phyloP scores from a whole-genome alignment of 2,797 vertebrate genomes.

The Streptopelia turtur region DNA sequence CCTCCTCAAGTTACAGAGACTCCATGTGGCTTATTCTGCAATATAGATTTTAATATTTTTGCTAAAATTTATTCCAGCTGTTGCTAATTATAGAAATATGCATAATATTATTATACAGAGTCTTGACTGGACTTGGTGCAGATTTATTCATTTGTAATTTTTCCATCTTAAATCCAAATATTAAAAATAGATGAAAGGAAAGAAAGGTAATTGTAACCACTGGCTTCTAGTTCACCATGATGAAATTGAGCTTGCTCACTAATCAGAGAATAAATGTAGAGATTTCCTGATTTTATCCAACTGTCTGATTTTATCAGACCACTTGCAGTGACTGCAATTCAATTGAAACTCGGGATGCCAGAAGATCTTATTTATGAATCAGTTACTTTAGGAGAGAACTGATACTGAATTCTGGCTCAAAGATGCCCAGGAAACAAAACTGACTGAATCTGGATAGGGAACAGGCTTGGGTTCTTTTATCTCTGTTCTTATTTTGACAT shows the following conservation, averaged over 20 bases:
- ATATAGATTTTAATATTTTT: constrained; percentile 29
- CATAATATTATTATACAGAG: constrained; percentile 16
- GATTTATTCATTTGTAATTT: constrained; percentile 52
- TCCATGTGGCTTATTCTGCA: constrained; percentile 11
- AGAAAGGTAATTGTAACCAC: constrained; percentile 13
- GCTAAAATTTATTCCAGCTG: constrained; percentile 49
- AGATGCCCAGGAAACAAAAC: neutral
- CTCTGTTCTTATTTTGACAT: neutral
- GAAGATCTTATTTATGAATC: neutral
- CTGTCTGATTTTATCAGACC: constrained; percentile 48
- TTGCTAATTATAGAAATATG: constrained; percentile 21
- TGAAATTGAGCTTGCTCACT: neutral
- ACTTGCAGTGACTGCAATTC: constrained; percentile 2
- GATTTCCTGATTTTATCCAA: constrained; percentile 51
- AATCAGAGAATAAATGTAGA: constrained; percentile 32
- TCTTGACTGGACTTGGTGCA: constrained; percentile 1
- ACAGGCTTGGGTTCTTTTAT: neutral
- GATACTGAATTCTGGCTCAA: neutral
- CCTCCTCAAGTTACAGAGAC: constrained; percentile 4
- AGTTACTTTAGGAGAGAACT: neutral
- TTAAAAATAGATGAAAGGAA: constrained; percentile 36
- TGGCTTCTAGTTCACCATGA: neutral
- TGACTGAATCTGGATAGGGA: neutral
- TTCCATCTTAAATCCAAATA: constrained; percentile 45
- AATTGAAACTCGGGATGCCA: neutral